Evolutionary conservation across 2,888 invertebrate species (phyloP).

Genomic region (Tinea trinotella): DNA sequence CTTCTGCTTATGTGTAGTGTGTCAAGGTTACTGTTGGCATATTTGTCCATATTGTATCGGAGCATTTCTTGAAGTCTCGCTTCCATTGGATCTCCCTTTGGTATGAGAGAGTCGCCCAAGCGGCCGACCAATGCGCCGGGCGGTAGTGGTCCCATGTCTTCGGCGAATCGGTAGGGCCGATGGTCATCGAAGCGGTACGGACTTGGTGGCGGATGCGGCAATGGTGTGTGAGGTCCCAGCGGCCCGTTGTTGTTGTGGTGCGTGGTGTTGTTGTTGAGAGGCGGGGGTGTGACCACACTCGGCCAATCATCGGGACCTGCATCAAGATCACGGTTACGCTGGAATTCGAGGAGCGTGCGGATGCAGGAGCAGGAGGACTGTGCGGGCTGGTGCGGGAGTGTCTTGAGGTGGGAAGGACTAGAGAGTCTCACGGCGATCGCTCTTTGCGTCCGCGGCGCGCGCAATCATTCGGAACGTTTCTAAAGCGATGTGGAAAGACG

Average conservation of each 20-base stretch:
- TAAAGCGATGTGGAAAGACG: conserved; percentile 18
- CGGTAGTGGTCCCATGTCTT: conserved; percentile 81
- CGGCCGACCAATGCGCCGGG: conserved; percentile 88
- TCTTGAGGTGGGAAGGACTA: neutral
- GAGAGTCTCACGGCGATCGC: neutral
- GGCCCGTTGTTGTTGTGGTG: conserved; percentile 70
- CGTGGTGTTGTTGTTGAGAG: conserved; percentile 70
- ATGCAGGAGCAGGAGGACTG: conserved; percentile 33
- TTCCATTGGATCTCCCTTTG: conserved; percentile 95
- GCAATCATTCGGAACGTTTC: conserved; percentile 18
- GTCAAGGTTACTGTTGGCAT: conserved; percentile 93
- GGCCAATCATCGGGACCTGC: conserved; percentile 70
- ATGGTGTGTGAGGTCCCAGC: conserved; percentile 31
- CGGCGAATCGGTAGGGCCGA: conserved; percentile 86
- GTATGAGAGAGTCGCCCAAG: conserved; percentile 90
- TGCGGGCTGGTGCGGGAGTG: conserved; percentile 23
- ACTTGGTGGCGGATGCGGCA: conserved; percentile 66
- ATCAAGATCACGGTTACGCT: conserved; percentile 68
- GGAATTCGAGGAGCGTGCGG: conserved; percentile 84
- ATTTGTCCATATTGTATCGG: conserved; percentile 96
- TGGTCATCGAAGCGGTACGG: conserved; percentile 89
- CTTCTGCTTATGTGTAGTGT: conserved; percentile 95
- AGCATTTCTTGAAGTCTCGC: conserved; percentile 94
- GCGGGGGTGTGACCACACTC: conserved; percentile 51
- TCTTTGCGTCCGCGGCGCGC: conserved; percentile 19